Evolutionary conservation across 2,113 vertebrate genomes (phyloP), one percentile per base, ranked within the genome.

Genomic region (Sylvicapra grimmia): DNA sequence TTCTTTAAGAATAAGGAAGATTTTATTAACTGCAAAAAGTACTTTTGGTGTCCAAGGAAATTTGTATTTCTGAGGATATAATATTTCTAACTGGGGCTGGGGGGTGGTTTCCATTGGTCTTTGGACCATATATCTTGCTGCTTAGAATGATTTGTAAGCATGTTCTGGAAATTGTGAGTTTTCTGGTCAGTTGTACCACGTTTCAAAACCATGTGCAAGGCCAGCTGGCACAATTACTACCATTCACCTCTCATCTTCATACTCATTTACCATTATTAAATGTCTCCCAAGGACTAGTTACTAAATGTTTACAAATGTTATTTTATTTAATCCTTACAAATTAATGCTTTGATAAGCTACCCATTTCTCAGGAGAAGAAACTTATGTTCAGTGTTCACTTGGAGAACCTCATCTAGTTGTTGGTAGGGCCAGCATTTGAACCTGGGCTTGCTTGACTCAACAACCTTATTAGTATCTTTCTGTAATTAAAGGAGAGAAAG

Each of bases 51-150:
- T 18, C 31, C 65, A 84, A 58, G 19, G 56, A 88, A 96, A 79
- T 59, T 31, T 94, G 12, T 80, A 15, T 83, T 77, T 29, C 25
- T 58, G 27, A 15, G 49, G 51, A 33, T 63, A 61, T 79, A 61
- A 27, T 86, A 47, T 54, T 61, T 79, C 2, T 86, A 47, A 54
- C 44, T 23, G 4, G 9, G 12, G 8, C 10, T 0, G 0, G 29
- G 6, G 61, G 6, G 2, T 16, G 61, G 8, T 11, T 36, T 68
- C 8, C 51, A 14, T 40, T 54, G 31, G 13, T 54, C 44, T 40
- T 14, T 36, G 13, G 27, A 2, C 31, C 19, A 54, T 53, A 59
- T 33, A 1, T 56, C 9, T 63, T 96, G 9, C 33, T 89, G 16
- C 15, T 94, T 47, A 47, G 44, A 89, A 19, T 4, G 54, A 10